phyloP scores from a whole-genome alignment of 2,888 invertebrate species.

The Helobdella robusta region DNA sequence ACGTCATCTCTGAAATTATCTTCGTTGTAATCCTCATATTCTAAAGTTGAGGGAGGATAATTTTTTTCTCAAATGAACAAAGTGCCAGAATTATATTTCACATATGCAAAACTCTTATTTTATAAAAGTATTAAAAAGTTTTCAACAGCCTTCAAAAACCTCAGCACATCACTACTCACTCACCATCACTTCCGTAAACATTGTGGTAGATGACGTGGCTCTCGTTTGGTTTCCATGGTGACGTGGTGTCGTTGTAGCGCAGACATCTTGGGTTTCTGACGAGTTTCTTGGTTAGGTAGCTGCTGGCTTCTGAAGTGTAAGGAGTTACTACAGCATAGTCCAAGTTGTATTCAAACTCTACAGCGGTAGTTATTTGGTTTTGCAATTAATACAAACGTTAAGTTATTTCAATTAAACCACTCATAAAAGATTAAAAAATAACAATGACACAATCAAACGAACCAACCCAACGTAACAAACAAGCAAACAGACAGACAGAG shows the following conservation, averaged over 20 bases:
- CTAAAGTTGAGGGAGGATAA: no score
- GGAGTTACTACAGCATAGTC: conserved; percentile 52
- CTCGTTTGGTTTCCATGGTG: conserved; percentile 46
- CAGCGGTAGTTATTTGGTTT: conserved; percentile 40
- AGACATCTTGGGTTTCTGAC: no score
- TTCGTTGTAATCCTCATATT: no score
- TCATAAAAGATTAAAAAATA: conserved; percentile 25
- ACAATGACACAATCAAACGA: neutral
- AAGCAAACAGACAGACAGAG: no score
- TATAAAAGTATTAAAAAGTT: no score
- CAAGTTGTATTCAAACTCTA: conserved; percentile 39
- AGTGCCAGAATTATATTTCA: no score
- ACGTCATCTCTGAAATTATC: no score
- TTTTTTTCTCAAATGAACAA: no score
- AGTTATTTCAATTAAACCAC: neutral
- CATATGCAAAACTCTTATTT: no score
- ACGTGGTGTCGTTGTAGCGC: no score
- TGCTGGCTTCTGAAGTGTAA: conserved; percentile 51
- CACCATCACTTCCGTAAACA: conserved; percentile 26
- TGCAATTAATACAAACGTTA: neutral
- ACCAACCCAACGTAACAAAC: neutral
- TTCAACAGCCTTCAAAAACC: neutral
- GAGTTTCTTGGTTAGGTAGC: conserved; percentile 46
- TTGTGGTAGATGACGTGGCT: conserved; percentile 44
- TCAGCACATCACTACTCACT: neutral